A percentile compares a stretch with the other conserved stretches of the same genome.
These are phyloP conservation scores for Megamerina dolium DNA, from an alignment of 2,888 invertebrate genomes.

Conservation along the genomic window DNA sequence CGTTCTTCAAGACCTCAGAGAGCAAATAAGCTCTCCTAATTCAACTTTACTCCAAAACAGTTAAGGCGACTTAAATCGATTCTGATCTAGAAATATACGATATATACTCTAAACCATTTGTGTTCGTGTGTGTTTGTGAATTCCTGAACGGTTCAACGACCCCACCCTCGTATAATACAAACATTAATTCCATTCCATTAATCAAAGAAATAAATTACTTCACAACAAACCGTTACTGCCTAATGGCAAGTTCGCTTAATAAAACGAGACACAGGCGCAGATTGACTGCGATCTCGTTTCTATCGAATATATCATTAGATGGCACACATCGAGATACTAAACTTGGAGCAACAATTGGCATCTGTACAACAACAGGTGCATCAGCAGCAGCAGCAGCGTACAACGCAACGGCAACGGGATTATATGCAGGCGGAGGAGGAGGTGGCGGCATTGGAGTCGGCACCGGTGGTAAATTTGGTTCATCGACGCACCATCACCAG, in stretches of 20 bases:
- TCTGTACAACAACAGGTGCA: conserved; percentile 31
- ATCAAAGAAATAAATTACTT: too few relatives aligned
- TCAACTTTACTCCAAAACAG: too few relatives aligned
- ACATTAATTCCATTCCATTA: too few relatives aligned
- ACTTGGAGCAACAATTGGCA: conserved; percentile 51
- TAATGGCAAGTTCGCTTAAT: conserved; percentile 51
- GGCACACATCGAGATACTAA: conserved; percentile 75
- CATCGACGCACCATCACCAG: conserved; percentile 23
- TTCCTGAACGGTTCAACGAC: too few relatives aligned
- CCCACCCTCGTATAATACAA: too few relatives aligned
- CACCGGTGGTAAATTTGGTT: too few relatives aligned
- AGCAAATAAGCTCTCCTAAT: too few relatives aligned
- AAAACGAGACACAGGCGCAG: conserved; percentile 71
- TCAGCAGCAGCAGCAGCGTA: conserved; percentile 25
- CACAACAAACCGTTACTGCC: conserved; percentile 32
- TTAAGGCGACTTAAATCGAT: too few relatives aligned
- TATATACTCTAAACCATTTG: too few relatives aligned
- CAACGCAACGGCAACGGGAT: conserved; percentile 28
- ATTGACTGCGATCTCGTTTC: conserved; percentile 87
- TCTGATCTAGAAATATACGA: too few relatives aligned
- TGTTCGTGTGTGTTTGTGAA: too few relatives aligned
- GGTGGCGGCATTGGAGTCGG: conserved; percentile 7
- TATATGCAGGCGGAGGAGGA: conserved; percentile 19
- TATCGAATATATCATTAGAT: conserved; percentile 92
- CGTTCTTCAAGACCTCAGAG: too few relatives aligned